Conservation (phyloP, 2,888 invertebrate species). For the Unio pictorum region DNA sequence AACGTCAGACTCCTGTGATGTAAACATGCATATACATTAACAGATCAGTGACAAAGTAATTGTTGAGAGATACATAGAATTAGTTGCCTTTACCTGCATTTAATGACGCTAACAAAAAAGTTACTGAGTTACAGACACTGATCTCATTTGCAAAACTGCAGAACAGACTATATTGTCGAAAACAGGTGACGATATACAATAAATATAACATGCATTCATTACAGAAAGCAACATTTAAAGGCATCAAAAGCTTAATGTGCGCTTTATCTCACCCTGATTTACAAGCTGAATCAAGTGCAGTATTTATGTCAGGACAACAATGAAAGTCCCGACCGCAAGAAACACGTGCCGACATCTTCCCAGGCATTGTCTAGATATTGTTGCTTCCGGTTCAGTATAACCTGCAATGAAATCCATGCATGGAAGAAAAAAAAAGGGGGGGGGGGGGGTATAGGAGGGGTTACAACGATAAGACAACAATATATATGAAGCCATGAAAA, state of each 20-base stretch:
- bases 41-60: too few relatives aligned
- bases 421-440: background rate
- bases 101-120: too few relatives aligned
- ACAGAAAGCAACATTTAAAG: background rate
- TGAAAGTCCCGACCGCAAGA: constrained; percentile 68
- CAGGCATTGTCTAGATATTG: constrained; percentile 30
- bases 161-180: too few relatives aligned
- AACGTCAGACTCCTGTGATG: too few relatives aligned
- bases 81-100: too few relatives aligned
- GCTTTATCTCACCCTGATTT: constrained; percentile 58
- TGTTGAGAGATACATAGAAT: too few relatives aligned
- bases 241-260: background rate
- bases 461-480: background rate
- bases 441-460: background rate
- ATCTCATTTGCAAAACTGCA: too few relatives aligned
- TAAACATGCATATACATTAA: too few relatives aligned
- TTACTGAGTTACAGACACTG: too few relatives aligned
- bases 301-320: constrained; percentile 64
- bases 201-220: background rate
- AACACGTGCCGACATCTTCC: constrained; percentile 55
- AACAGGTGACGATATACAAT: too few relatives aligned
- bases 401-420: background rate
- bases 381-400: background rate
- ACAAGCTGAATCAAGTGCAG: constrained; percentile 59
- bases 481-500: background rate